Evolutionary conservation across 2,113 vertebrate species (phyloP), one percentile per base, ranked within the genome.

Genomic region (Dicerorhinus sumatrensis): DNA sequence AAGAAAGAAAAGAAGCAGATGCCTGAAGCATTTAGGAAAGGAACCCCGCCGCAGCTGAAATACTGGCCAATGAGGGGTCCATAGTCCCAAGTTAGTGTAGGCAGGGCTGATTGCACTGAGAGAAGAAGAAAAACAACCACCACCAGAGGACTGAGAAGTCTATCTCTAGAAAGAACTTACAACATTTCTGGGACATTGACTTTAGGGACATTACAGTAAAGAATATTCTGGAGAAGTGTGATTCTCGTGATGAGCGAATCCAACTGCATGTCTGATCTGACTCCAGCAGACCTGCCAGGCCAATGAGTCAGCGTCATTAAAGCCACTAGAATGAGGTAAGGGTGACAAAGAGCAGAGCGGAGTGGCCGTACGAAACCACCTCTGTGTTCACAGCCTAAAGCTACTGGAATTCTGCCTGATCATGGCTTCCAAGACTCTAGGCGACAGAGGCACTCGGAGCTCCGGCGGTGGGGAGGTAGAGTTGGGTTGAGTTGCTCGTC

Each of bases 1-100:
- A 83, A 67, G 39, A 81, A 56, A 76, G 73, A 79, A 92, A 84
- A 70, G 51, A 39, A 89, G 46, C 77, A 95, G 89, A 97, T 96
- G 86, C 51, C 42, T 73, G 51, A 72, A 39, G 42, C 54, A 23
- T 77, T 89, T 63, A 85, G 81, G 77, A 63, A 94, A 77, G 85
- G 67, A 93, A 42, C 3, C 67, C 39, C 27, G 58, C 5, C 16
- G 17, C 17, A 31, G 39, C 36, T 82, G 51, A 96, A 82, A 81
- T 72, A 8, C 21, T 67, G 89, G 23, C 62, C 36, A 63, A 6
- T 5, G 20, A 1, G 18, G n/a, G 31, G 36, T 17, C 70, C 27
- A 3, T 1, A 9, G 70, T 48, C 69, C 42, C 36, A 79, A 48
- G 2, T 42, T 75, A 31, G 25, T 21, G 0, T 46, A 33, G 2